phyloP scores from a whole-genome alignment of 2,888 invertebrate species.

The Scaptomyza flava region DNA sequence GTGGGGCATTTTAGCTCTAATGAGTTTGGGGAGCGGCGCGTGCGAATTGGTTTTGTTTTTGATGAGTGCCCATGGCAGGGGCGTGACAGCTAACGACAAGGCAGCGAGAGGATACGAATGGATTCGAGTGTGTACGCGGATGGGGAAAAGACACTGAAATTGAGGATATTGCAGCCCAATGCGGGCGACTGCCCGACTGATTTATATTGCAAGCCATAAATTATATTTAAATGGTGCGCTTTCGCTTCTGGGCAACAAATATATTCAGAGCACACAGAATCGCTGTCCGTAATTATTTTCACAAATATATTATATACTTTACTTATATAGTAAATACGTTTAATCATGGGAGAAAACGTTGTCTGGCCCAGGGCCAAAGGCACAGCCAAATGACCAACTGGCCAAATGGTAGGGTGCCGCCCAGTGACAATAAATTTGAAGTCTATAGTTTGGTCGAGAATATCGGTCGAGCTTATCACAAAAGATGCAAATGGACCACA shows the following conservation, averaged over 20 bases:
- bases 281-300: constrained; percentile 61
- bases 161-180: constrained; percentile 52
- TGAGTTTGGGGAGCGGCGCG: constrained; percentile 59
- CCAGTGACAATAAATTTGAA: constrained; percentile 62
- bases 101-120: not conserved
- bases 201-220: constrained; percentile 68
- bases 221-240: constrained; percentile 70
- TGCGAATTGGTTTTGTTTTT: constrained; percentile 67
- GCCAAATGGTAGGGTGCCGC: constrained; percentile 50
- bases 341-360: constrained; percentile 33
- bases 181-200: constrained; percentile 55
- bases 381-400: constrained; percentile 39
- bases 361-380: constrained; percentile 23
- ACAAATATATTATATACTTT: constrained; percentile 24
- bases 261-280: constrained; percentile 5
- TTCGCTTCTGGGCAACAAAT: constrained; percentile 36
- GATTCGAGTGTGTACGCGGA: not conserved
- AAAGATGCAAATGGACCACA: constrained; percentile 21
- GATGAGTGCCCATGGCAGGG: constrained; percentile 61
- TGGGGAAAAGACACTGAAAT: constrained; percentile 43
- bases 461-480: constrained; percentile 32
- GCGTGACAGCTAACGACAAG: constrained; percentile 44
- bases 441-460: constrained; percentile 37
- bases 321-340: constrained; percentile 16
- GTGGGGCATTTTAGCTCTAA: constrained; percentile 56